These are phyloP conservation scores for Operophtera brumata DNA, from an alignment of 2,888 invertebrate genomes.

Conservation along the genomic window DNA sequence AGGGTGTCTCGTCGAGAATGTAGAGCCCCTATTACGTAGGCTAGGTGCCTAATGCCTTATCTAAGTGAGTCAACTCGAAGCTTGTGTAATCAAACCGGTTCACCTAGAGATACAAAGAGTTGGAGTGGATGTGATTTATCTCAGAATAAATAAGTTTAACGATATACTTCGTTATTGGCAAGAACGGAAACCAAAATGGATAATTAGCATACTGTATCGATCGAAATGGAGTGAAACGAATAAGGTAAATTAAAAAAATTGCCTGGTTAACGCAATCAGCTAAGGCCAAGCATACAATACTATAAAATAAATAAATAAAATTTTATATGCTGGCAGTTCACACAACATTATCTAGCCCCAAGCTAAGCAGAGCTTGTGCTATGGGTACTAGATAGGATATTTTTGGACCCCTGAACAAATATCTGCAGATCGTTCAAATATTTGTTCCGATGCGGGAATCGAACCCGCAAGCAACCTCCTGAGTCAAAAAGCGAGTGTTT, in stretches of 20 bases:
- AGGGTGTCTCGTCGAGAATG: background rate
- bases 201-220: constrained; percentile 3
- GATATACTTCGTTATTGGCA: constrained; percentile 7
- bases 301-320: too few relatives aligned
- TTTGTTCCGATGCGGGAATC: too few relatives aligned
- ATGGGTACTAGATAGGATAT: too few relatives aligned
- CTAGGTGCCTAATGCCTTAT: constrained; percentile 23
- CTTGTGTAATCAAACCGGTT: constrained; percentile 37
- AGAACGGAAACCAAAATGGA: constrained; percentile 14
- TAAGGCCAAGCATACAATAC: too few relatives aligned
- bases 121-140: constrained; percentile 18
- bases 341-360: too few relatives aligned
- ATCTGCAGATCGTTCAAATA: too few relatives aligned
- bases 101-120: constrained; percentile 7
- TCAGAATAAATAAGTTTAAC: constrained; percentile 14
- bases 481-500: too few relatives aligned
- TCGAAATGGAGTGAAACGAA: background rate
- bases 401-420: too few relatives aligned
- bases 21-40: background rate
- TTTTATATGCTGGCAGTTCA: too few relatives aligned
- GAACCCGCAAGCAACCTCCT: too few relatives aligned
- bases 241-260: background rate
- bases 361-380: too few relatives aligned
- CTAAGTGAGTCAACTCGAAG: constrained; percentile 34
- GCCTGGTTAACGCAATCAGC: too few relatives aligned